A percentile compares a stretch with the other conserved stretches of the same genome.
Evolutionary conservation across 2,113 vertebrate genomes (phyloP).

Genomic region (Benitochromis conjunctus): DNA sequence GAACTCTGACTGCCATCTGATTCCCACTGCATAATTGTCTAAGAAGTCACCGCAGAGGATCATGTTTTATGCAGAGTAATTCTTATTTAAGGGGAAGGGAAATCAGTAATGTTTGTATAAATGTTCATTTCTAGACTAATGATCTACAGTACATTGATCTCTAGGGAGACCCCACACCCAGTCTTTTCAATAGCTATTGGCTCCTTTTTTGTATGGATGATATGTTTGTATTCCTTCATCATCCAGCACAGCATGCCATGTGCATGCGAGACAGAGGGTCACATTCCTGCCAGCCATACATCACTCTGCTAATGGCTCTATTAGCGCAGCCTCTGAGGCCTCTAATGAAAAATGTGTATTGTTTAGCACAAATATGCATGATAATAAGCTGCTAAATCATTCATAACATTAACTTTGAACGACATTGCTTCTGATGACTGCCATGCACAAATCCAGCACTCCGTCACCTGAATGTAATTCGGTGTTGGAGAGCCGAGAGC

Average conservation of each 20-base stretch:
- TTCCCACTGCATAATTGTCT: not conserved
- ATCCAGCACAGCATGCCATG: constrained; percentile 8
- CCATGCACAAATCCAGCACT: constrained; percentile 14
- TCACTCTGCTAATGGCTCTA: constrained; percentile 73
- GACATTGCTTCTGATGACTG: constrained; percentile 71
- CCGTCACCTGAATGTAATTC: constrained; percentile 62
- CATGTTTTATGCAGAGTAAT: constrained; percentile 27
- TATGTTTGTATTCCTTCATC: constrained; percentile 46
- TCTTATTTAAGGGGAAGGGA: not conserved
- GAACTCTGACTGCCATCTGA: constrained; percentile 10
- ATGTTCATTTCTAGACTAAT: constrained; percentile 19
- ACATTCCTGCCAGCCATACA: constrained; percentile 64
- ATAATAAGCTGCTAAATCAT: constrained; percentile 76
- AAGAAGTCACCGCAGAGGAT: not conserved
- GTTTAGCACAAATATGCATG: constrained; percentile 75
- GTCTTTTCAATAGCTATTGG: constrained; percentile 14
- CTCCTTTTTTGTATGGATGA: constrained; percentile 3
- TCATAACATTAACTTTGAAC: constrained; percentile 79
- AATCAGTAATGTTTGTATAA: not conserved
- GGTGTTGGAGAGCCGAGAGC: constrained; percentile 6
- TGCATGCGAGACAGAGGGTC: constrained; percentile 51
- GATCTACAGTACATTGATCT: not conserved
- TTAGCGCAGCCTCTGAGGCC: constrained; percentile 62
- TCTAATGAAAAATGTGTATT: constrained; percentile 75
- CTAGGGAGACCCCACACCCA: not conserved